Percentiles rank a stretch among this genome's conserved stretches.
Evolutionary conservation across 2,888 invertebrate species (phyloP).

Genomic region (Elmis aenea): DNA sequence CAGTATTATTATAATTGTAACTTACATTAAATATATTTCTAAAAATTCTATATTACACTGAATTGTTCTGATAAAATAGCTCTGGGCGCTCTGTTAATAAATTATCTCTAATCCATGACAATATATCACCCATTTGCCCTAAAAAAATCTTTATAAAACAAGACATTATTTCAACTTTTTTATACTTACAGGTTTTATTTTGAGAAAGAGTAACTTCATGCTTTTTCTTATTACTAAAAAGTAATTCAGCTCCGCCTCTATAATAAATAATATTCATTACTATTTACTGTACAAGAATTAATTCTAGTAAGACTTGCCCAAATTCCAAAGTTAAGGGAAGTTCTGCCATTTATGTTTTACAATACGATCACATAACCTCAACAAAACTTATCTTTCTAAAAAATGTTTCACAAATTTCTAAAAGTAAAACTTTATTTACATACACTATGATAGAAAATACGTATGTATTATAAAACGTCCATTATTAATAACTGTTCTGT

Average conservation of each 20-base stretch:
- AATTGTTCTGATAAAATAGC: conserved; percentile 50
- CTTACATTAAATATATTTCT: conserved; percentile 3
- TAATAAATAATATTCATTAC: conserved; percentile 38
- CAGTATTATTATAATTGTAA: conserved; percentile 7
- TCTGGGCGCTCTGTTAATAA: conserved; percentile 80
- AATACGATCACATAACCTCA: too few species aligned
- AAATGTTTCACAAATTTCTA: too few species aligned
- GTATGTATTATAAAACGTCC: too few species aligned
- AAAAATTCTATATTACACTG: conserved; percentile 39
- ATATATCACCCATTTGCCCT: conserved; percentile 69
- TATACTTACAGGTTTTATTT: conserved; percentile 48
- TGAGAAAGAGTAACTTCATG: conserved; percentile 62
- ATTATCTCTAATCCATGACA: conserved; percentile 82
- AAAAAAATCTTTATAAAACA: conserved; percentile 17
- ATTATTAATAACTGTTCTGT: too few species aligned
- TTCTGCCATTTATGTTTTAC: conserved; percentile 27
- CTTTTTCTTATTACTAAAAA: conserved; percentile 78
- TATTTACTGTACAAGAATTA: conserved; percentile 9
- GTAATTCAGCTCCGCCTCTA: conserved; percentile 87
- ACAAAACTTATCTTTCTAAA: too few species aligned
- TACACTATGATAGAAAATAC: too few species aligned
- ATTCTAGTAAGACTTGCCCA: conserved; percentile 29
- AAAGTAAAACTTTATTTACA: too few species aligned
- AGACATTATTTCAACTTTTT: conserved; percentile 4
- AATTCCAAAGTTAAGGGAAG: conserved; percentile 36